A percentile compares a stretch with the other conserved stretches of the same genome.
Conservation (phyloP, 2,888 invertebrate genomes). For the Agrypnus murinus region DNA sequence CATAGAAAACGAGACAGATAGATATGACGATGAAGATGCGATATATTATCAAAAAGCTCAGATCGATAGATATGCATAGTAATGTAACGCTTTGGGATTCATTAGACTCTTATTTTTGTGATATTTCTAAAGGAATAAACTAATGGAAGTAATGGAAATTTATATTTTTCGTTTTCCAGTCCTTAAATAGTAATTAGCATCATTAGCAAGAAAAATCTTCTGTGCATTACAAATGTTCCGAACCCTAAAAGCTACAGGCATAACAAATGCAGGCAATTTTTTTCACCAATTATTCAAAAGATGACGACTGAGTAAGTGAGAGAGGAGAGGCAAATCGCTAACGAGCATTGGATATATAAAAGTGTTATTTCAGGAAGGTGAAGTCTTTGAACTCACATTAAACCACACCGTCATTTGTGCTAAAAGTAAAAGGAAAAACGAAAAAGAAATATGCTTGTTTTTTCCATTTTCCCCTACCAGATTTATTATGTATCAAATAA, state of each 20-base stretch:
- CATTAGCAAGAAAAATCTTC: slow-evolving; percentile 34
- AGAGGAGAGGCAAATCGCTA: neutral
- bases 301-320: slow-evolving; percentile 34
- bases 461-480: too few species aligned
- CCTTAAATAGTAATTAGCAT: slow-evolving; percentile 34
- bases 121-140: too few species aligned
- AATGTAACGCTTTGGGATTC: neutral
- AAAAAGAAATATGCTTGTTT: too few species aligned
- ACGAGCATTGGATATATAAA: slow-evolving; percentile 28
- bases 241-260: slow-evolving; percentile 26
- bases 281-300: slow-evolving; percentile 31
- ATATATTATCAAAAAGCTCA: slow-evolving; percentile 15
- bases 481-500: too few species aligned
- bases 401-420: neutral
- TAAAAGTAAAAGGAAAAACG: slow-evolving; percentile 22
- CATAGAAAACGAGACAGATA: neutral
- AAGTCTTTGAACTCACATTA: neutral
- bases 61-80: slow-evolving; percentile 13
- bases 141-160: too few species aligned
- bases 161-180: neutral
- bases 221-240: slow-evolving; percentile 20
- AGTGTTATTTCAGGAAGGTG: slow-evolving; percentile 24
- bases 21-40: neutral
- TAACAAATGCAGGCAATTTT: slow-evolving; percentile 42
- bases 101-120: too few species aligned